phyloP scores from a whole-genome alignment of 2,113 vertebrate genomes.

The Oncorhynchus mykiss region DNA sequence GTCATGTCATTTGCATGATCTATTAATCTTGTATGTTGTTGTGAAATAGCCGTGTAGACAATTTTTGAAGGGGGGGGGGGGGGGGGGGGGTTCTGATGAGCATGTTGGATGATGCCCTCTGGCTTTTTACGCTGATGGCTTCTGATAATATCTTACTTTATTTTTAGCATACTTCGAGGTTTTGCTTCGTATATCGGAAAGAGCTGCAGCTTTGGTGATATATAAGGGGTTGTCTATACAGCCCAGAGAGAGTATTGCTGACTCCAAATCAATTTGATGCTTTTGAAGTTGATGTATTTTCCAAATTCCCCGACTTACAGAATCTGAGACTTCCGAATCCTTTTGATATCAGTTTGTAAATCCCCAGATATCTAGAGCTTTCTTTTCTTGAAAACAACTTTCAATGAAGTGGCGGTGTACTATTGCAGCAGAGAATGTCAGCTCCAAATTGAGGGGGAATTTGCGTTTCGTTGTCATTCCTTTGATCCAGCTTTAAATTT shows the following conservation, averaged over 20 bases:
- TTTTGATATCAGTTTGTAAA: conserved; percentile 44
- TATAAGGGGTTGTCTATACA: neutral
- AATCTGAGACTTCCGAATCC: conserved; percentile 28
- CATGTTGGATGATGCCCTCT: neutral
- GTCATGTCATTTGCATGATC: neutral
- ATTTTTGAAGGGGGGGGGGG: neutral
- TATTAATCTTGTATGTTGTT: conserved; percentile 31
- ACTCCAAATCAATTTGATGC: conserved; percentile 13
- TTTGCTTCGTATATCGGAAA: neutral
- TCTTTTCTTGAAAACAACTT: conserved; percentile 35
- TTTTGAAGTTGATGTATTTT: conserved; percentile 4
- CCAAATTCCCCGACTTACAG: neutral
- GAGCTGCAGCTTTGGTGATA: neutral
- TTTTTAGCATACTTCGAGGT: neutral
- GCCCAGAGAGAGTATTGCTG: conserved; percentile 6
- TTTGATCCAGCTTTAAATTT: conserved; percentile 38
- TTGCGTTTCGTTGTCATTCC: conserved; percentile 18
- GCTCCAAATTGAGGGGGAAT: conserved; percentile 14
- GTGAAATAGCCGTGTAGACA: neutral
- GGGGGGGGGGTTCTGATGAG: neutral
- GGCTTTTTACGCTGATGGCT: conserved; percentile 1
- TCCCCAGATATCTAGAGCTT: conserved; percentile 39
- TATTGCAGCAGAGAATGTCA: conserved; percentile 21
- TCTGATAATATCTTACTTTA: neutral
- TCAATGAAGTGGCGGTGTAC: conserved; percentile 27